Percentiles rank a stretch among this genome's conserved stretches.
Evolutionary conservation across 2,797 vertebrate species (phyloP).

Genomic region (Spinus olivaceus): DNA sequence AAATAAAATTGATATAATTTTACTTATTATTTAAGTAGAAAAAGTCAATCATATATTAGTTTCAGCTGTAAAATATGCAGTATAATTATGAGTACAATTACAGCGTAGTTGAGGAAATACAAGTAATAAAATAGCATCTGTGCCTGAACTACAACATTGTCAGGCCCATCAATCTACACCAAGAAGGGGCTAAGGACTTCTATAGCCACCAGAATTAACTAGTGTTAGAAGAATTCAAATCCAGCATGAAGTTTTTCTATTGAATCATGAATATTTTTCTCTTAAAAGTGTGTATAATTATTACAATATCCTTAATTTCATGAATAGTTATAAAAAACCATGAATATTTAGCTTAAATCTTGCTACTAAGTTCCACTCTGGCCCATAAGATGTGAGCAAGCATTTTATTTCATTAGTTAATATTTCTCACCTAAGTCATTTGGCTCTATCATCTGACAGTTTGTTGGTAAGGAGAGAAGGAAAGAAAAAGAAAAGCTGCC

Average conservation of each 20-base stretch:
- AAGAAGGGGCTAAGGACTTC: accelerated
- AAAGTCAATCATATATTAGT: neutral
- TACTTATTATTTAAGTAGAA: neutral
- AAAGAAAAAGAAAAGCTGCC: neutral
- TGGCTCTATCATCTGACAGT: neutral
- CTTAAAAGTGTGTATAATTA: neutral
- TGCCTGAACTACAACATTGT: neutral
- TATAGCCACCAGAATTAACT: neutral
- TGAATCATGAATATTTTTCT: neutral
- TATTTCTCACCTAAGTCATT: neutral
- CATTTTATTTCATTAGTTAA: neutral
- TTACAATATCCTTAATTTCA: neutral
- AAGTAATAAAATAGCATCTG: neutral
- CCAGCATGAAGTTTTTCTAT: neutral
- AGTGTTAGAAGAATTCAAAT: neutral
- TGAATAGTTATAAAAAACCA: neutral
- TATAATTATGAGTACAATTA: neutral
- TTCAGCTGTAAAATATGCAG: neutral
- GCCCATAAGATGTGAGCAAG: neutral
- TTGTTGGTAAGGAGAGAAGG: neutral
- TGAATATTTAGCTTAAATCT: neutral
- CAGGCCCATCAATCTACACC: neutral
- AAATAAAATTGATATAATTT: neutral
- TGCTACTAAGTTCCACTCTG: neutral
- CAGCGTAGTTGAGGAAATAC: neutral